Evolutionary conservation across 2,888 invertebrate species (phyloP), one percentile per base, ranked within the genome.

Genomic region (Trichopoda pennipes): DNA sequence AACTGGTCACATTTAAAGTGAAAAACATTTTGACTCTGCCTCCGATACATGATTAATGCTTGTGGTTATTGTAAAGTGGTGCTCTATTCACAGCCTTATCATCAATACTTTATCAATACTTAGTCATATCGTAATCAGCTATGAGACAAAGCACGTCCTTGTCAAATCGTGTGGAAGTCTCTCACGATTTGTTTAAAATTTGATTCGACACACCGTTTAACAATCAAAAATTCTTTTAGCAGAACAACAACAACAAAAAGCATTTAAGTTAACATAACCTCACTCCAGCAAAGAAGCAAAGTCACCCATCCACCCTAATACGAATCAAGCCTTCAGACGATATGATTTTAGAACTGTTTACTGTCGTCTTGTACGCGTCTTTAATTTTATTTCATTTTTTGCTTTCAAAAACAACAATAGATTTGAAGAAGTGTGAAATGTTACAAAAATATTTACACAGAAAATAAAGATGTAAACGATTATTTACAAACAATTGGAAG

Each of bases 361-460:
- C 69, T 76, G 61, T 69, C 61, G 61, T 68, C 75, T 68, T 76
- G 66, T 68, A 14, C 35, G 17, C 32, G 55, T 74, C 55, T 63
- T 63, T 64, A 60, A 53, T 61, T 66, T 70, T 70, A 58, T 56
- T 53, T 60, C 21, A 38, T 32, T 61, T 60, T 49, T 51, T 68
- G 49, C 10, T 63, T 44, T 42, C 42, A 75, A 70, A 75, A 53
- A 79, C 70, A 75, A 79, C 79, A 82, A 79, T 47, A 68, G 79
- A 68, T 21, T 49, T 53, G 73, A 72, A 81, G 70, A 73, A 81
- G 79, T 79, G 77, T 81, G 84, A 88, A 88, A 88, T 87, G 85
- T 86, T 87, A 88, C 84, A 85, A 88, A 85, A 89, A 89, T 89
- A 89, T 89, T 89, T 89, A 84, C 84, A 86, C 87, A 88, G 82